Conservation (phyloP, 2,113 vertebrate genomes). For the Uropsilus gracilis region DNA sequence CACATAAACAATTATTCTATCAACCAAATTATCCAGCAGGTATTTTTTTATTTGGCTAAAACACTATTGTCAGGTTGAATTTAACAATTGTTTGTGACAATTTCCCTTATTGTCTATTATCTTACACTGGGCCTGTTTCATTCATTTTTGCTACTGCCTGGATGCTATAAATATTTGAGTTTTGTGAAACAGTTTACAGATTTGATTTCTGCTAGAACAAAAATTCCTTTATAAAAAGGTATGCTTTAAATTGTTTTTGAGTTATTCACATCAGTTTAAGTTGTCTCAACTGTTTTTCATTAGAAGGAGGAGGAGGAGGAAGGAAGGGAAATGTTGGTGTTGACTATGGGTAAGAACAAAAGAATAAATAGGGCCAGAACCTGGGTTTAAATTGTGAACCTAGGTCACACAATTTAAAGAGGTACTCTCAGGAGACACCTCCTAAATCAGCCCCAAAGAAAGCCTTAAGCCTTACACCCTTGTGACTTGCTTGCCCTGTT, state of each 20-base stretch:
- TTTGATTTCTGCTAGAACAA: slow-evolving; percentile 21
- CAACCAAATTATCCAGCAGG: not conserved
- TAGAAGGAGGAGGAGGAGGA: not conserved
- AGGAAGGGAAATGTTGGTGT: not conserved
- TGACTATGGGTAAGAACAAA: not conserved
- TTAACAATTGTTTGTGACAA: not conserved
- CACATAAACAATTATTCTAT: not conserved
- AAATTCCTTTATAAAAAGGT: slow-evolving; percentile 3
- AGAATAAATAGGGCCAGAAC: not conserved
- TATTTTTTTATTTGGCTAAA: slow-evolving; percentile 6
- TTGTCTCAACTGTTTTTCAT: slow-evolving; percentile 30
- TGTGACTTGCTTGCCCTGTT: not conserved
- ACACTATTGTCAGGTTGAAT: not conserved
- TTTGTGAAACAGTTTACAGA: slow-evolving; percentile 10
- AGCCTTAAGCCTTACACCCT: not conserved
- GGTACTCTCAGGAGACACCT: not conserved
- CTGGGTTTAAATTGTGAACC: not conserved
- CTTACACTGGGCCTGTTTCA: not conserved
- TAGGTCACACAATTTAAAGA: not conserved
- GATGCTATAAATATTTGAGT: not conserved
- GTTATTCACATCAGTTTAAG: not conserved
- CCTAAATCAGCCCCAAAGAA: not conserved
- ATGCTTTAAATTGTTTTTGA: not conserved
- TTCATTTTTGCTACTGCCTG: not conserved
- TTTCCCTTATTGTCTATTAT: not conserved